These are phyloP conservation scores for Platyscapa corneri DNA, from an alignment of 1,140 invertebrate genomes.

Conservation along the genomic window DNA sequence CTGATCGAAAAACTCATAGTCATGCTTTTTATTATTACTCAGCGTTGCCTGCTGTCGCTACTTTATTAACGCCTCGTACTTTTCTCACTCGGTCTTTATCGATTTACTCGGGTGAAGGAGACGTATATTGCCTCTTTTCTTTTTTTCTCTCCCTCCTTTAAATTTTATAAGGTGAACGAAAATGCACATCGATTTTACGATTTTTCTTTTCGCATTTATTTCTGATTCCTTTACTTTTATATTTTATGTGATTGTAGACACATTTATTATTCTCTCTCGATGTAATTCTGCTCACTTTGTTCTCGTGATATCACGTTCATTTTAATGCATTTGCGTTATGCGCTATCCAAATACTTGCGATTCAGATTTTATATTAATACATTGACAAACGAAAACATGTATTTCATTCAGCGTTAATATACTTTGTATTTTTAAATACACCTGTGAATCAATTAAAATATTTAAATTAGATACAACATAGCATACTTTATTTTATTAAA, in stretches of 20 bases:
- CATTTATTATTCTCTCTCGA: neutral
- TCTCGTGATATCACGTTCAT: no score
- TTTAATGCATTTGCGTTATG: no score
- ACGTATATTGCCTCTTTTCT: neutral
- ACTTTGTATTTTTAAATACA: no score
- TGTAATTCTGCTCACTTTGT: no score
- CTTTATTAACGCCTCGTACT: slow-evolving; percentile 27
- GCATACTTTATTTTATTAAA: no score
- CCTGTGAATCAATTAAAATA: no score
- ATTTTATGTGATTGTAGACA: neutral
- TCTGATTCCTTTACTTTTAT: neutral
- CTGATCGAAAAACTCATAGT: slow-evolving; percentile 68
- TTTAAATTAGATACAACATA: no score
- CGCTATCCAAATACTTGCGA: neutral
- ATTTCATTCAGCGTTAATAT: no score
- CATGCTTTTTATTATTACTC: slow-evolving; percentile 69
- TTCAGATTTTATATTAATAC: neutral
- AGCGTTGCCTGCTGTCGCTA: slow-evolving; percentile 51
- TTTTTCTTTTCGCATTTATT: neutral
- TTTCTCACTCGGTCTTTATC: slow-evolving; percentile 15
- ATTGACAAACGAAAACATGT: neutral
- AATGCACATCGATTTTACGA: neutral
- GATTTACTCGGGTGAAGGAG: neutral
- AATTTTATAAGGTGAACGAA: neutral
- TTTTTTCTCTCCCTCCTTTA: no score